phyloP scores from a whole-genome alignment of 2,888 invertebrate species.

The Crocallis elinguaria region DNA sequence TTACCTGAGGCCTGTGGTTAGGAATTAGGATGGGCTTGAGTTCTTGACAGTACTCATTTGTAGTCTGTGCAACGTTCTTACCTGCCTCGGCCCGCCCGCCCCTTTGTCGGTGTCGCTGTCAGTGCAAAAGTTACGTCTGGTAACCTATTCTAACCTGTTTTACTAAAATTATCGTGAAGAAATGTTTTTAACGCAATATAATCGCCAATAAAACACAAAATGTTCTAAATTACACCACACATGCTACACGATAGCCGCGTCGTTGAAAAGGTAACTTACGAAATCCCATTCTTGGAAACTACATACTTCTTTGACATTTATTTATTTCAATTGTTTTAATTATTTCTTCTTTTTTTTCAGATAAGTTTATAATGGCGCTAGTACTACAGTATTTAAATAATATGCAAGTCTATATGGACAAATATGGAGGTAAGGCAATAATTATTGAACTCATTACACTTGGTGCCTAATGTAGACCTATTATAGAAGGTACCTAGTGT shows the following conservation, averaged over 20 bases:
- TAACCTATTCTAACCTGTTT: conserved; percentile 46
- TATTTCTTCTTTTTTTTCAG: conserved; percentile 28
- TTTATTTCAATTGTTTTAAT: conserved; percentile 46
- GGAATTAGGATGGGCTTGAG: too few relatives aligned
- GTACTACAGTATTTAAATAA: conserved; percentile 91
- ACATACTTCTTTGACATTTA: conserved; percentile 36
- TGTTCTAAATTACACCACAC: conserved; percentile 7
- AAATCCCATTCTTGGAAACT: conserved; percentile 10
- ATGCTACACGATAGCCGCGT: not conserved
- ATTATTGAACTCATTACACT: too few relatives aligned
- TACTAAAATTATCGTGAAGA: conserved; percentile 14
- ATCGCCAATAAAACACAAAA: not conserved
- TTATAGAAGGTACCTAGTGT: not conserved
- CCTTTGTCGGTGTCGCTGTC: conserved; percentile 17
- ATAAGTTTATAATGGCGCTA: conserved; percentile 88
- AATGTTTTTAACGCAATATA: conserved; percentile 1
- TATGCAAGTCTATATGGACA: conserved; percentile 92
- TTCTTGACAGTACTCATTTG: conserved; percentile 4
- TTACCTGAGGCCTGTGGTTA: too few relatives aligned
- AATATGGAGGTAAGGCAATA: conserved; percentile 90
- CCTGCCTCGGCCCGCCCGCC: not conserved
- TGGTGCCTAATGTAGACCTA: too few relatives aligned
- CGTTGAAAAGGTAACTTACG: conserved; percentile 8
- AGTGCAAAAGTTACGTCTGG: conserved; percentile 39
- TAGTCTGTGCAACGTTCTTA: conserved; percentile 5